phyloP scores from a whole-genome alignment of 2,888 invertebrate species.

The Bombylius discolor region DNA sequence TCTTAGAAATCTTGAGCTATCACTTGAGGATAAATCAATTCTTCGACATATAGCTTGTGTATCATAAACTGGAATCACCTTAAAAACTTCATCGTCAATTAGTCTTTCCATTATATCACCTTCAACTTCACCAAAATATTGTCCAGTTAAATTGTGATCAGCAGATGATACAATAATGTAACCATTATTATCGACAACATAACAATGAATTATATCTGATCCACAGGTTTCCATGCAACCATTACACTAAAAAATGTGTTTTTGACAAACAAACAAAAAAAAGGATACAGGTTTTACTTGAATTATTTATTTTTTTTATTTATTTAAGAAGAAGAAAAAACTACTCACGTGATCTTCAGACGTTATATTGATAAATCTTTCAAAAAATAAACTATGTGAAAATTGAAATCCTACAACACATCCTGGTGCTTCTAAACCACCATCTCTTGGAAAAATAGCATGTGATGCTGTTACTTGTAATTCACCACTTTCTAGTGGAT shows the following conservation, averaged over 20 bases:
- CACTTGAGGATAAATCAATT: constrained; percentile 27
- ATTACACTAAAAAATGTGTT: constrained; percentile 30
- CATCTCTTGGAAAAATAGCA: constrained; percentile 71
- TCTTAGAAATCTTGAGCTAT: not conserved
- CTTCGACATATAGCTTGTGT: constrained; percentile 67
- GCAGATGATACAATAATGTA: constrained; percentile 63
- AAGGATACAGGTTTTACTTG: too few species aligned
- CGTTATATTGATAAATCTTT: constrained; percentile 57
- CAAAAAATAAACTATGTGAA: constrained; percentile 53
- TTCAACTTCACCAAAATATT: constrained; percentile 75
- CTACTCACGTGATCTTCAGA: constrained; percentile 36
- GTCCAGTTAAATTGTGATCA: constrained; percentile 54
- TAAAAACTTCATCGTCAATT: constrained; percentile 56
- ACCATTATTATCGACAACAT: constrained; percentile 83
- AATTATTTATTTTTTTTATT: not conserved
- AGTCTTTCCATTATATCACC: constrained; percentile 65
- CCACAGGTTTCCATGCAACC: constrained; percentile 44
- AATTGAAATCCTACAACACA: constrained; percentile 83
- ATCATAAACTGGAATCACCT: constrained; percentile 65
- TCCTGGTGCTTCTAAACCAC: constrained; percentile 63
- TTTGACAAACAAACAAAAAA: not conserved
- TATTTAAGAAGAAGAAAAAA: too few species aligned
- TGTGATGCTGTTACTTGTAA: constrained; percentile 66
- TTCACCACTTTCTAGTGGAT: constrained; percentile 38
- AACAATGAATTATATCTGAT: constrained; percentile 59